A percentile compares a stretch with the other conserved stretches of the same genome.
These are phyloP conservation scores for Rhopalosiphum nymphaeae DNA, from an alignment of 2,888 invertebrate genomes.

Conservation along the genomic window DNA sequence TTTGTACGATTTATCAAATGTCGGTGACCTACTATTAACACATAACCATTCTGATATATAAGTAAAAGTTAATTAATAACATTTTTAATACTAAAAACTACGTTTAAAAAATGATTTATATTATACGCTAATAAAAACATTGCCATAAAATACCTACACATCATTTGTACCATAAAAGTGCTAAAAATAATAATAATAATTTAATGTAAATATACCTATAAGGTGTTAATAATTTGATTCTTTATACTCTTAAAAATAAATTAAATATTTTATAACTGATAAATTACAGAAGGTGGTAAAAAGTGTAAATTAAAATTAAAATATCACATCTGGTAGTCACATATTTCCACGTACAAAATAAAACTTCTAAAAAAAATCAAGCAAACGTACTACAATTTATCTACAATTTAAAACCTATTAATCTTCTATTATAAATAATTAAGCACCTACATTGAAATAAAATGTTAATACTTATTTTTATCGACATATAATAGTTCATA, in stretches of 20 bases:
- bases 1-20: background rate
- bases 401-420: background rate
- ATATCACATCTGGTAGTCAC: background rate
- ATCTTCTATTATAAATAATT: background rate
- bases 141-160: background rate
- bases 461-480: background rate
- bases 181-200: background rate
- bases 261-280: background rate
- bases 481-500: background rate
- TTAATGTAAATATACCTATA: background rate
- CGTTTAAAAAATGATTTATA: background rate
- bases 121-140: background rate
- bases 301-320: background rate
- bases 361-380: background rate
- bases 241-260: background rate
- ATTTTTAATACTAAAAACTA: background rate
- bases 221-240: background rate
- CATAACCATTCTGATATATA: background rate
- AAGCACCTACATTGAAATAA: background rate
- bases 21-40: background rate
- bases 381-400: background rate
- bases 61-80: background rate
- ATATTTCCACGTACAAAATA: background rate
- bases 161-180: background rate
- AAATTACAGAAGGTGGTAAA: background rate